Evolutionary conservation across 2,797 vertebrate genomes (phyloP).

Genomic region (Zalophus californianus): DNA sequence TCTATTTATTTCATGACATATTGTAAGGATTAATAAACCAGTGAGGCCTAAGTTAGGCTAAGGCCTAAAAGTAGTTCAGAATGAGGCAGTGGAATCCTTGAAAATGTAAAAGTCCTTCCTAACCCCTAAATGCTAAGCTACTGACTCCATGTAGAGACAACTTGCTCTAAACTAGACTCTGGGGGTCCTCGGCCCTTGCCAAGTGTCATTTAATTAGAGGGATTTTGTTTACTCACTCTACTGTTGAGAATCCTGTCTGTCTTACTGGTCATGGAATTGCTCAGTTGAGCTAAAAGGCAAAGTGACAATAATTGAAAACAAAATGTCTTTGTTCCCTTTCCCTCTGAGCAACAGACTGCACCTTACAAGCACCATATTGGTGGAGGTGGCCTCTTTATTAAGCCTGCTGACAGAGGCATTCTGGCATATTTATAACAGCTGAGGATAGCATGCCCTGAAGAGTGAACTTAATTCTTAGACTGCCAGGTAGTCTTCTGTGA

Average conservation of each 20-base stretch:
- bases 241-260: slow-evolving; percentile 55
- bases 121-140: not conserved
- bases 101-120: not conserved
- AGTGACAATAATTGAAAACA: slow-evolving; percentile 79
- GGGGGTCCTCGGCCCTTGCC: not conserved
- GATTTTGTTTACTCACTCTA: slow-evolving; percentile 53
- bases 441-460: slow-evolving; percentile 85
- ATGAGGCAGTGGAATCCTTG: not conserved
- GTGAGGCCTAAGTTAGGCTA: not conserved
- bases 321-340: slow-evolving; percentile 78
- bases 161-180: not conserved
- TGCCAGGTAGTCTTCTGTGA: slow-evolving; percentile 87
- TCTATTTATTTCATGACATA: not conserved
- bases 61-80: not conserved
- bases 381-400: slow-evolving; percentile 72
- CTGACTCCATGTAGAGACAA: not conserved
- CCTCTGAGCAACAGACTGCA: slow-evolving; percentile 79
- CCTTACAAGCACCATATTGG: slow-evolving; percentile 76
- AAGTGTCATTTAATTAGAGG: slow-evolving; percentile 12
- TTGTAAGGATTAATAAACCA: not conserved
- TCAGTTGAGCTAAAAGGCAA: slow-evolving; percentile 73
- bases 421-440: slow-evolving; percentile 87
- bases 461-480: slow-evolving; percentile 88
- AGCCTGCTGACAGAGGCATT: slow-evolving; percentile 84
- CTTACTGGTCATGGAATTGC: slow-evolving; percentile 19